Conservation (phyloP, 1,140 invertebrate species). For the Metopolophium dirhodum region DNA sequence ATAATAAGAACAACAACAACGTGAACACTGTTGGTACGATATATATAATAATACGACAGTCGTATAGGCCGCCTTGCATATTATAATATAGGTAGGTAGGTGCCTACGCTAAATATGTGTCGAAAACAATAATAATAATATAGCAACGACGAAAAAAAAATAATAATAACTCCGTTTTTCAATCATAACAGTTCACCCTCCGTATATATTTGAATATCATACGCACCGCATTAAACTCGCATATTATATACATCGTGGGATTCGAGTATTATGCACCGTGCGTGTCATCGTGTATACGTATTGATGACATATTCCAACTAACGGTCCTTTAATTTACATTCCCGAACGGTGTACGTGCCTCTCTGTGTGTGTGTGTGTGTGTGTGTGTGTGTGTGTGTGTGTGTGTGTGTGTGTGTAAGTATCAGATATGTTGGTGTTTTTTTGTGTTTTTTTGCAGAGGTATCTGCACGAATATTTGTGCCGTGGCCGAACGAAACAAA, state of each 20-base stretch:
- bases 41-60: not conserved
- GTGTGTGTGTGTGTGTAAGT: not conserved
- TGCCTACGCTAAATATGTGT: not conserved
- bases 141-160: not conserved
- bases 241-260: not conserved
- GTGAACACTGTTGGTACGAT: not conserved
- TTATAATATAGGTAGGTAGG: not conserved
- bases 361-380: not conserved
- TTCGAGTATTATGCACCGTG: not conserved
- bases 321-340: conserved; percentile 33
- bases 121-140: conserved; percentile 7
- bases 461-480: conserved; percentile 1
- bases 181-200: conserved; percentile 25
- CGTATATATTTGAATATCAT: not conserved
- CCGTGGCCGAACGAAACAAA: conserved; percentile 7
- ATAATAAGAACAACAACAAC: not conserved
- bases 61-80: not conserved
- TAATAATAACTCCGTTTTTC: not conserved
- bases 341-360: not conserved
- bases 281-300: not conserved
- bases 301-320: conserved; percentile 40
- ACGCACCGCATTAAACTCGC: not conserved
- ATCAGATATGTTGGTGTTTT: not conserved
- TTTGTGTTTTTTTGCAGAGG: not conserved
- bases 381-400: not conserved